Conservation (phyloP, 2,888 invertebrate genomes). For the Sialis fuliginosa region DNA sequence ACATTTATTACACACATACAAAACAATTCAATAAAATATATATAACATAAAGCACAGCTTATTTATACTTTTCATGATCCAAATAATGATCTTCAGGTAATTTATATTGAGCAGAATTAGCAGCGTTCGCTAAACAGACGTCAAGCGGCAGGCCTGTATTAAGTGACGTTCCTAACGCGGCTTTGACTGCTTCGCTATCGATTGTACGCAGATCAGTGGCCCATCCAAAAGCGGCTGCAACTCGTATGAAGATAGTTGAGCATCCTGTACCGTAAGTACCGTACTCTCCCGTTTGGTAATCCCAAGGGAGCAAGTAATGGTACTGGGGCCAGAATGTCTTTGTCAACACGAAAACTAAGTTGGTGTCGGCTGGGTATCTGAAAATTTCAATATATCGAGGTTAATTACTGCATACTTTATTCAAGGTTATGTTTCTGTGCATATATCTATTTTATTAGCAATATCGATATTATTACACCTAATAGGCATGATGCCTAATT, state of each 20-base stretch:
- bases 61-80: constrained; percentile 11
- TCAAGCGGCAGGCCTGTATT: constrained; percentile 34
- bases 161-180: constrained; percentile 40
- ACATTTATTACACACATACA: too few species aligned
- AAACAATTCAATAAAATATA: too few species aligned
- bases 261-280: constrained; percentile 55
- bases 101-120: constrained; percentile 22
- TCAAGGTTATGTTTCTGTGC: too few species aligned
- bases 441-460: neutral
- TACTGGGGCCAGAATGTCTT: constrained; percentile 68
- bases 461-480: neutral
- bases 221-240: constrained; percentile 49
- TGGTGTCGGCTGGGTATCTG: constrained; percentile 53
- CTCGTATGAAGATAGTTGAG: constrained; percentile 46
- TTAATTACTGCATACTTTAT: too few species aligned
- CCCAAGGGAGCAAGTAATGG: constrained; percentile 61
- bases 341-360: constrained; percentile 53
- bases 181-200: constrained; percentile 39
- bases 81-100: constrained; percentile 25
- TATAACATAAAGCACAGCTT: neutral
- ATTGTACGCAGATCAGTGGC: constrained; percentile 46
- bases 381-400: constrained; percentile 5
- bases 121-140: constrained; percentile 35
- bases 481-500: too few species aligned
- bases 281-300: constrained; percentile 68